Percentiles rank a stretch among this genome's conserved stretches.
Conservation (phyloP, 2,888 invertebrate genomes). For the Eupithecia abbreviata region DNA sequence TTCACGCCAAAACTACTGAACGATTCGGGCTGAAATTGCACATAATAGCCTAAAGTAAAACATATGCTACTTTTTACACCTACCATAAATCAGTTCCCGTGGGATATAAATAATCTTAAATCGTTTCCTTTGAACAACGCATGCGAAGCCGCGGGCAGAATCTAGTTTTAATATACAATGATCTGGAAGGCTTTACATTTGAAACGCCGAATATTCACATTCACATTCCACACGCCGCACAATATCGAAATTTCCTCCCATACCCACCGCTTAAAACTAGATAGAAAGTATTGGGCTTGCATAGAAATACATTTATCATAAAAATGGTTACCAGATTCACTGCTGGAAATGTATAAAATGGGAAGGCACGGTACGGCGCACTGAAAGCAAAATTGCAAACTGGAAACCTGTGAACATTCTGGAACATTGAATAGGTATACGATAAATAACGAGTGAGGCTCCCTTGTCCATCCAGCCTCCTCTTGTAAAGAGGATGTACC, state of each 20-base stretch:
- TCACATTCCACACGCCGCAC: conserved; percentile 9
- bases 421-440: conserved; percentile 61
- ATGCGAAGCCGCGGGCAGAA: too few relatives aligned
- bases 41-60: too few relatives aligned
- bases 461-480: conserved; percentile 45
- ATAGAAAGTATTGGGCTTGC: conserved; percentile 34
- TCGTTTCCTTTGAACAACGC: too few relatives aligned
- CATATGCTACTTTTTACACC: too few relatives aligned
- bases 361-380: conserved; percentile 50
- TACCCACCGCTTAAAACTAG: conserved; percentile 31
- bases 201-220: conserved; percentile 9
- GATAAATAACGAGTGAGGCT: conserved; percentile 59
- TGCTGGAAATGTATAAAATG: conserved; percentile 60
- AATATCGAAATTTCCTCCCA: conserved; percentile 14
- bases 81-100: too few relatives aligned
- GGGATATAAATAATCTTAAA: too few relatives aligned
- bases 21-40: too few relatives aligned
- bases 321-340: conserved; percentile 51
- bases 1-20: too few relatives aligned
- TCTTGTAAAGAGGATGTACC: conserved; percentile 34
- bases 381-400: conserved; percentile 64
- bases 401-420: conserved; percentile 66
- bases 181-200: not conserved
- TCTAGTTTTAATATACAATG: not conserved
- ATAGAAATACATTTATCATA: conserved; percentile 56